These are phyloP conservation scores for Podarcis cretensis DNA, from an alignment of 2,113 vertebrate species.

Conservation along the genomic window DNA sequence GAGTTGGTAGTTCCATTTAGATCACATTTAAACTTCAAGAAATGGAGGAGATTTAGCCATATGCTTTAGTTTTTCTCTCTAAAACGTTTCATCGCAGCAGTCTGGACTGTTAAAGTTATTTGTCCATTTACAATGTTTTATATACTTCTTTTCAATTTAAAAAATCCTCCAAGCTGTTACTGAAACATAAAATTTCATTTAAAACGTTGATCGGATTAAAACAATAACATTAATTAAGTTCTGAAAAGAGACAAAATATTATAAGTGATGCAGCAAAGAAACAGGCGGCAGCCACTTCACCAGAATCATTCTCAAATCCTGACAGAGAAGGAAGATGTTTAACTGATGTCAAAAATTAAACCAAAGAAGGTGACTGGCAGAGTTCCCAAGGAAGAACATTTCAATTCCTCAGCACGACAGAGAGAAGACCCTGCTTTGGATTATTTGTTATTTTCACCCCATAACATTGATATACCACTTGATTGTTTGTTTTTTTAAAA, in stretches of 20 bases:
- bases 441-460: too few relatives aligned
- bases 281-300: not conserved
- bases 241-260: not conserved
- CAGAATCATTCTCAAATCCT: not conserved
- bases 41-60: not conserved
- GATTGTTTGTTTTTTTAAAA: not conserved
- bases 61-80: not conserved
- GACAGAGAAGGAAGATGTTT: not conserved
- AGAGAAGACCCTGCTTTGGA: too few relatives aligned
- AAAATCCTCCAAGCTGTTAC: too few relatives aligned
- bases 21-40: not conserved
- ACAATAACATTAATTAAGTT: too few relatives aligned
- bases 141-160: too few relatives aligned
- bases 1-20: not conserved
- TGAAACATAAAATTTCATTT: too few relatives aligned
- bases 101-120: not conserved
- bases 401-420: too few relatives aligned
- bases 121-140: not conserved
- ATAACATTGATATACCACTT: not conserved
- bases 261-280: not conserved
- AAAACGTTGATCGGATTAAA: too few relatives aligned
- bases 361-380: not conserved
- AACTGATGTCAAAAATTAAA: not conserved
- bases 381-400: not conserved
- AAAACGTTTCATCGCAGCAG: not conserved